These are phyloP conservation scores for Aphaenogaster floridana DNA, from an alignment of 1,140 invertebrate genomes.

Conservation along the genomic window DNA sequence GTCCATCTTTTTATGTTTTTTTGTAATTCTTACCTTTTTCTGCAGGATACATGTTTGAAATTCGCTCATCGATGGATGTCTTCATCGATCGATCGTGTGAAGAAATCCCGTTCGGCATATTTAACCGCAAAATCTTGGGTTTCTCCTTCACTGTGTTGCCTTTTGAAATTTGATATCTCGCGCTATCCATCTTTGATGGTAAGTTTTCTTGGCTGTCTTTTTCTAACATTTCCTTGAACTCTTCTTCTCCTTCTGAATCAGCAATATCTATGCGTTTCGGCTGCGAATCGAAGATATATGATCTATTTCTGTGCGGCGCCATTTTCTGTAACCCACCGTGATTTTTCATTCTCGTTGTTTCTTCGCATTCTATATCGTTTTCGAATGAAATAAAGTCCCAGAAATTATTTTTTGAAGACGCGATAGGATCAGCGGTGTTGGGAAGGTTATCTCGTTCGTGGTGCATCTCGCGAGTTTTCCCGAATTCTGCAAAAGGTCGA, in stretches of 20 bases:
- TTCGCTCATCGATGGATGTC: background rate
- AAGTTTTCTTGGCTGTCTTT: background rate
- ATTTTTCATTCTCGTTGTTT: background rate
- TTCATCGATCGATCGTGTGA: background rate
- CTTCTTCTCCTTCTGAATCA: background rate
- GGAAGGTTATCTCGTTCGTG: background rate
- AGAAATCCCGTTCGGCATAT: background rate
- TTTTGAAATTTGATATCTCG: background rate
- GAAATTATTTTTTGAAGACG: background rate
- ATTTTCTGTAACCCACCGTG: background rate
- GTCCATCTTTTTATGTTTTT: background rate
- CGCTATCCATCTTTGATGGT: background rate
- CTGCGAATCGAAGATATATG: background rate
- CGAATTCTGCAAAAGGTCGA: background rate
- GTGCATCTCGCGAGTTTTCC: background rate
- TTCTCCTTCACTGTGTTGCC: background rate
- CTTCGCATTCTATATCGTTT: background rate
- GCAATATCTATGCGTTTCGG: background rate
- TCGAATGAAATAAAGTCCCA: conserved; percentile 37
- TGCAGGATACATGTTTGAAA: background rate
- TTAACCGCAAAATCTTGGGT: background rate
- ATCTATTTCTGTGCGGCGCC: background rate
- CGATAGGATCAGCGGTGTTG: background rate
- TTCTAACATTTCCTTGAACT: background rate
- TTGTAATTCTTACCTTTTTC: conserved; percentile 12